Evolutionary conservation across 2,797 vertebrate genomes (phyloP), one percentile per base, ranked within the genome.

Genomic region (Pangasius krempfi): DNA sequence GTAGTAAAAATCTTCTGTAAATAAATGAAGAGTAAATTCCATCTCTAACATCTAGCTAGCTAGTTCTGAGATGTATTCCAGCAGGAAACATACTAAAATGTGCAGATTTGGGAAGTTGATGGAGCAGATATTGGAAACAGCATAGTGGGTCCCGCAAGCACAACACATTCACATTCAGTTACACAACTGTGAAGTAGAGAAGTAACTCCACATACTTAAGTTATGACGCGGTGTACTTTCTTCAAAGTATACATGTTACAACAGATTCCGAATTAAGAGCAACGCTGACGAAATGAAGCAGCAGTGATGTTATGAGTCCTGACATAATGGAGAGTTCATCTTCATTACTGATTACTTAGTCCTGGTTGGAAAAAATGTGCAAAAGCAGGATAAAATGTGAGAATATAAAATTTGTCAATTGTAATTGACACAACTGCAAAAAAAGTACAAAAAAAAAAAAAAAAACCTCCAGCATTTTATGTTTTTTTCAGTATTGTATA

Each of bases 81-180:
- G 60, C 18, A 50, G 44, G 33, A n/a, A 80, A 85, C 52, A 58
- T 52, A 58, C 2, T 25, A 50, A 86, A 72, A 70, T 37, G 25
- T 86, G 44, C 66, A 64, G 16, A 62, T 14, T 33, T 25, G 44
- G 9, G 50, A 8, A 47, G 20, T 33, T 73, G 27, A 33, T 27
- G 16, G 30, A 83, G 62, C 76, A 76, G 56, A 80, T 40, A 27
- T 62, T 10, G 5, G 33, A 85, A 62, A 22, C 13, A 73, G 64
- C 30, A 16, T 7, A 30, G 40, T 52, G 84, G 54, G 56, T 87
- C 52, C 58, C 60, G 30, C 72, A 87, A 58, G 62, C 33, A 84
- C 89, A 79, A 84, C 72, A 52, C 70, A 18, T 83, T 83, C 70
- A 84, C 27, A 56, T 87, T 89, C 60, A 62, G 20, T 40, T 33